phyloP scores from a whole-genome alignment of 2,888 invertebrate genomes.

The Scaptomyza parva region DNA sequence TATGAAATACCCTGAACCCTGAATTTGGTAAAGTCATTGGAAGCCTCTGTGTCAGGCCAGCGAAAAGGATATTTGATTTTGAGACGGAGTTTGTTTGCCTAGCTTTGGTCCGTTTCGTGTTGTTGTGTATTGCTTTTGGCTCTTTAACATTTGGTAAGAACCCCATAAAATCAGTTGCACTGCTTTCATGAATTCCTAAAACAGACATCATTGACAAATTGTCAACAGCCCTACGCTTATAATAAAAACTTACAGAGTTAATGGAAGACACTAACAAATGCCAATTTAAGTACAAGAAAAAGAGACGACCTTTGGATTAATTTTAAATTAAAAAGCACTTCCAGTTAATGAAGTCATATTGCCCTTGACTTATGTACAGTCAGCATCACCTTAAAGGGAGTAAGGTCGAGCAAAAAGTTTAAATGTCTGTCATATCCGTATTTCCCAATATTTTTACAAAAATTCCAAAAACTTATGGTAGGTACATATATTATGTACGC shows the following conservation, averaged over 20 bases:
- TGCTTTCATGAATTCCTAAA: slow-evolving; percentile 74
- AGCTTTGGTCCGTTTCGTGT: slow-evolving; percentile 48
- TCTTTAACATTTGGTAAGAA: slow-evolving; percentile 59
- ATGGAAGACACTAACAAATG: not conserved
- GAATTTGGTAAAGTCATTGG: slow-evolving; percentile 75
- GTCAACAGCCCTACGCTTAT: slow-evolving; percentile 48
- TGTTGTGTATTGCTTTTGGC: slow-evolving; percentile 25
- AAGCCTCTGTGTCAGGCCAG: slow-evolving; percentile 51
- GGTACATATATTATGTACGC: too few relatives aligned
- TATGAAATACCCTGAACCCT: slow-evolving; percentile 1
- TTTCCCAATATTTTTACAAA: too few relatives aligned
- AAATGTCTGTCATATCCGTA: too few relatives aligned
- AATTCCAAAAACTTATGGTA: too few relatives aligned
- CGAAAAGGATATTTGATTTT: slow-evolving; percentile 61
- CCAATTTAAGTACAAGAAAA: not conserved
- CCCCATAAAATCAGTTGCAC: slow-evolving; percentile 55
- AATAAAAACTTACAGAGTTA: slow-evolving; percentile 20
- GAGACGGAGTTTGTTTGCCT: slow-evolving; percentile 56
- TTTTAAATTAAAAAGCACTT: slow-evolving; percentile 61
- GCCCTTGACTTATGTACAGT: slow-evolving; percentile 27
- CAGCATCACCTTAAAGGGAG: too few relatives aligned
- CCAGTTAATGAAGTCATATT: slow-evolving; percentile 65
- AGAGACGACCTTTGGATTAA: slow-evolving; percentile 58
- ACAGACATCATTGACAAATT: slow-evolving; percentile 62
- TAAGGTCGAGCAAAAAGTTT: too few relatives aligned